Conservation (phyloP, 2,797 vertebrate genomes). For the Centropyge bicolor region DNA sequence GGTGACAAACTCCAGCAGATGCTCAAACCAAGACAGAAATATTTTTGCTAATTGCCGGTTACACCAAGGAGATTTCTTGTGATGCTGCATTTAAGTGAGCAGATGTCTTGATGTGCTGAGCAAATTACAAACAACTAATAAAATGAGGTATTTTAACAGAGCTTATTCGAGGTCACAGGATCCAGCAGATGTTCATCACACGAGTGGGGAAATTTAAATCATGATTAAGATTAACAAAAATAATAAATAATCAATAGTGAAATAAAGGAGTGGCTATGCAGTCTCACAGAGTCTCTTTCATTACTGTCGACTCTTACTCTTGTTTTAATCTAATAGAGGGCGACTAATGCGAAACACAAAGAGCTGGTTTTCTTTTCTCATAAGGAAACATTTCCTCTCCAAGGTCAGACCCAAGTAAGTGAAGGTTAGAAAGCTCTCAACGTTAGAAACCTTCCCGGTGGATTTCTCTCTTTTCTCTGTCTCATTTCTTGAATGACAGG, state of each 20-base stretch:
- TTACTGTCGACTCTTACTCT: not conserved
- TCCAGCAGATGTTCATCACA: too few relatives aligned
- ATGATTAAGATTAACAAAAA: not conserved
- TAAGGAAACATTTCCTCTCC: conserved; percentile 41
- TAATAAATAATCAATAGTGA: not conserved
- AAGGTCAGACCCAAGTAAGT: conserved; percentile 52
- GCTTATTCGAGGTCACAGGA: too few relatives aligned
- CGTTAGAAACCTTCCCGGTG: conserved; percentile 5
- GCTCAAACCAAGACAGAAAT: too few relatives aligned
- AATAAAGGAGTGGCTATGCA: not conserved
- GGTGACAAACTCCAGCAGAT: too few relatives aligned
- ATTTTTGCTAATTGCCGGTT: too few relatives aligned
- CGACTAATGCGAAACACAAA: conserved; percentile 60
- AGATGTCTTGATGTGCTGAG: too few relatives aligned
- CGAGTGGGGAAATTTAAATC: not conserved
- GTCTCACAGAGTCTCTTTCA: not conserved
- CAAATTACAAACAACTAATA: too few relatives aligned
- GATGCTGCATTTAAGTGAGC: too few relatives aligned
- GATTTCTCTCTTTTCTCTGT: conserved; percentile 6
- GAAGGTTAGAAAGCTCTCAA: conserved; percentile 26
- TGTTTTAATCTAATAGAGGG: conserved; percentile 33
- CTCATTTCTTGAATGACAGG: conserved; percentile 25
- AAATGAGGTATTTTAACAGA: too few relatives aligned
- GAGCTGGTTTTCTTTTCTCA: conserved; percentile 33
- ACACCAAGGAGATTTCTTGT: too few relatives aligned